Base-by-base conservation (phyloP, 2,888 invertebrate genomes). In the Ophioninae sp. region DNA sequence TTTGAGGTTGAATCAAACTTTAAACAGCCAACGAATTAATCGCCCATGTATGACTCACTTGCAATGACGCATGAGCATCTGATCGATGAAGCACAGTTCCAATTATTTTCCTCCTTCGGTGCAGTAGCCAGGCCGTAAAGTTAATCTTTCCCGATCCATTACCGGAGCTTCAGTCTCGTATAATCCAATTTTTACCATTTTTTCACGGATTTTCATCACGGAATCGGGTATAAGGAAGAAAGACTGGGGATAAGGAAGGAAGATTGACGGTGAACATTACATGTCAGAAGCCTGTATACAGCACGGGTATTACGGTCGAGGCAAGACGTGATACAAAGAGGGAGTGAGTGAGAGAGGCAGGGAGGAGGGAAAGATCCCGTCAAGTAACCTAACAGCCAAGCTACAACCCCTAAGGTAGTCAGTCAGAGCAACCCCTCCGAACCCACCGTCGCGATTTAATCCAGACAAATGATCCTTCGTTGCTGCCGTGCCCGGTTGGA, bases 391-490 rank as follows among this genome's bases (percentile, higher is more conserved):
- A 79, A 79, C 80, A 73, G 75, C 56, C 69, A 56, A 68, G 81
- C 79, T 76, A 73, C 79, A 79, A 79, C 72, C 83, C 81, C 68
- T 23, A 68, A 68, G 65, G 79, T 63, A 81, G 71, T 75, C 79
- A 81, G 78, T 65, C 64, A 75, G 80, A 76, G 68, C 64, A 71
- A 73, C 78, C 83, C 78, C 78, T 77, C 81, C 72, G 72, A 85
- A 80, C 76, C 67, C 83, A 83, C 81, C 79, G 81, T 83, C 81
- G 65, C 81, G 82, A 85, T 87, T 88, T 90, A 90, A 90, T 90
- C 90, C 87, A 89, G 90, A 90, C 89, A 89, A 90, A 90, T 88
- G 90, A 90, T 90, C 86, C 85, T 78, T 83, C 78, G 82, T 75
- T 75, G 56, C 78, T 75, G 56, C 78, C 78, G 74, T 75, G 78